Conservation (phyloP, 2,113 vertebrate species). For the Hyla sarda region DNA sequence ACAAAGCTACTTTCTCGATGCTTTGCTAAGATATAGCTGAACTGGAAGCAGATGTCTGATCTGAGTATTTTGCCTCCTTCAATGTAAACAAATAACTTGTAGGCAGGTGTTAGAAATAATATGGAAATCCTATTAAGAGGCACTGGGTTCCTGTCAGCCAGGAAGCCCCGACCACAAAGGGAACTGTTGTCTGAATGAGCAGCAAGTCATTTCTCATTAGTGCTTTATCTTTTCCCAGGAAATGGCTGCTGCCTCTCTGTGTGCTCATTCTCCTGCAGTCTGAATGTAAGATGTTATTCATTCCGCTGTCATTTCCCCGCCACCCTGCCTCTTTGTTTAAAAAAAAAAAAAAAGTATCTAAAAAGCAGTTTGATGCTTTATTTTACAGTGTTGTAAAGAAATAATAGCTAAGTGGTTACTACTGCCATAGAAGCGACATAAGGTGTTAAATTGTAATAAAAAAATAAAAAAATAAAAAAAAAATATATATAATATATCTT, state of each 20-base stretch:
- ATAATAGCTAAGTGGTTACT: not conserved
- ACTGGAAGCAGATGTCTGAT: conserved; percentile 85
- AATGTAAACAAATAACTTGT: conserved; percentile 88
- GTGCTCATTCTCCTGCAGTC: conserved; percentile 76
- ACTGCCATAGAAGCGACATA: not conserved
- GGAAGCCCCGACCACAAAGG: conserved; percentile 79
- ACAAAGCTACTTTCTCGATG: conserved; percentile 85
- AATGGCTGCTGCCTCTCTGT: conserved; percentile 79
- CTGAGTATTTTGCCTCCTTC: conserved; percentile 81
- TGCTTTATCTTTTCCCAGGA: conserved; percentile 81
- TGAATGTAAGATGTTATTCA: conserved; percentile 77
- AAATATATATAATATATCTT: not conserved
- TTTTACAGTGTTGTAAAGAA: not conserved
- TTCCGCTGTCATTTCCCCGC: conserved; percentile 65
- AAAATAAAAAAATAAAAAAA: not conserved
- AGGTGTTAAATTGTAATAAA: no score
- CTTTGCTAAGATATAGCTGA: conserved; percentile 82
- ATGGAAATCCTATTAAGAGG: conserved; percentile 88
- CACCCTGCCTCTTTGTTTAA: not conserved
- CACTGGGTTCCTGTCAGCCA: conserved; percentile 80
- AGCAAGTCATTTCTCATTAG: conserved; percentile 81
- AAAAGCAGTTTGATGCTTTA: not conserved
- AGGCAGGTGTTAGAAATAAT: conserved; percentile 89
- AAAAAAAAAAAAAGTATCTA: not conserved
- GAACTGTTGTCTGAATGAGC: conserved; percentile 77